Evolutionary conservation across 2,797 vertebrate species (phyloP).

Genomic region (Cottoperca gobio): DNA sequence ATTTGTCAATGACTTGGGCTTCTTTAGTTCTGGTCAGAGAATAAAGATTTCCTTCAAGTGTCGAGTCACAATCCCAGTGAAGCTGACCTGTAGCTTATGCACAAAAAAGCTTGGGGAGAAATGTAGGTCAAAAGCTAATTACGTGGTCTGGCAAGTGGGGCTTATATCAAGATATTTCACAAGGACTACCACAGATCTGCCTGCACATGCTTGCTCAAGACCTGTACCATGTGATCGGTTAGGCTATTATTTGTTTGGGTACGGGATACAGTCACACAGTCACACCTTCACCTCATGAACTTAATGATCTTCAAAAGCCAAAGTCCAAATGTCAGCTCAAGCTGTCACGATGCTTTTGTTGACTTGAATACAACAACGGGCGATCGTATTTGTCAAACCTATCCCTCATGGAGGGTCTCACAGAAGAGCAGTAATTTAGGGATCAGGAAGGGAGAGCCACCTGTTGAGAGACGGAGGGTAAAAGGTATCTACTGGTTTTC

Average conservation of each 20-base stretch:
- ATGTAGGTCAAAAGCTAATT: constrained; percentile 85
- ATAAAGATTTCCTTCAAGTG: constrained; percentile 57
- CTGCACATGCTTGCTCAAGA: constrained; percentile 75
- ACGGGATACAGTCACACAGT: constrained; percentile 76
- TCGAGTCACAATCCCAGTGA: constrained; percentile 60
- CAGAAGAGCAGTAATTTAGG: constrained; percentile 79
- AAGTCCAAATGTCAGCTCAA: constrained; percentile 74
- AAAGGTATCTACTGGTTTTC: constrained; percentile 69
- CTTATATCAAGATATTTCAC: constrained; percentile 80
- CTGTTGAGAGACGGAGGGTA: constrained; percentile 77
- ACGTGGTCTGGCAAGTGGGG: constrained; percentile 77
- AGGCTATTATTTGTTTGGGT: constrained; percentile 75
- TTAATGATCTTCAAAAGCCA: constrained; percentile 72
- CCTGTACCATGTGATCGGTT: constrained; percentile 73
- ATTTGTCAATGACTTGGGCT: constrained; percentile 44
- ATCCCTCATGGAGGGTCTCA: constrained; percentile 72
- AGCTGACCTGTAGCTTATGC: constrained; percentile 71
- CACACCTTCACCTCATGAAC: constrained; percentile 79
- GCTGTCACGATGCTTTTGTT: constrained; percentile 73
- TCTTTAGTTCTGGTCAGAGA: constrained; percentile 41
- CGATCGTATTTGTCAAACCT: constrained; percentile 73
- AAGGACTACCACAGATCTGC: constrained; percentile 74
- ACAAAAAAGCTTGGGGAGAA: constrained; percentile 65
- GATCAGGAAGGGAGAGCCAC: constrained; percentile 78
- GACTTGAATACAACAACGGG: constrained; percentile 58